A percentile compares a stretch with the other conserved stretches of the same genome.
Conservation (phyloP, 2,113 vertebrate genomes). For the Isurus oxyrinchus region DNA sequence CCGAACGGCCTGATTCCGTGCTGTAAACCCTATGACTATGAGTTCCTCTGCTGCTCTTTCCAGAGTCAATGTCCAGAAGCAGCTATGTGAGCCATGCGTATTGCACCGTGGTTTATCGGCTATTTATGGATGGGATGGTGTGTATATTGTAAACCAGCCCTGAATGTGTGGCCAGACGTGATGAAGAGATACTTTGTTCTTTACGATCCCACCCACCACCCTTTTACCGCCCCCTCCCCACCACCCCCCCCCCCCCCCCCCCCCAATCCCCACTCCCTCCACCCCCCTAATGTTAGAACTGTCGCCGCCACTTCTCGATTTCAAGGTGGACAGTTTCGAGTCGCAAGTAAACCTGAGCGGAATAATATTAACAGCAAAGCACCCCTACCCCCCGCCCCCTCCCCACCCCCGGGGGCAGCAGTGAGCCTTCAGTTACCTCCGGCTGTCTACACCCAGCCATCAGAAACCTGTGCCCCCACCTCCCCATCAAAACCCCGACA, state of each 20-base stretch:
- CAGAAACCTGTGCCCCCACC: no score
- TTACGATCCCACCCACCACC: neutral
- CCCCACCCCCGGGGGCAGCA: neutral
- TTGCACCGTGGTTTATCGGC: neutral
- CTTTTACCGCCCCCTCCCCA: no score
- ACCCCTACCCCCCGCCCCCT: neutral
- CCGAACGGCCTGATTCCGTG: no score
- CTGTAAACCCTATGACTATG: no score
- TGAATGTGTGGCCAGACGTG: neutral
- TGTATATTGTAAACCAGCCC: neutral
- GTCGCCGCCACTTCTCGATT: neutral
- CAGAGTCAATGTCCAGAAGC: neutral
- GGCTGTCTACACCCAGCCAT: neutral
- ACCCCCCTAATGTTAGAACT: neutral
- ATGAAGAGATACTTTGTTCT: neutral
- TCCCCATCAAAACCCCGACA: no score
- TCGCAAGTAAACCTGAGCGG: neutral
- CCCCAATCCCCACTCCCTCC: no score
- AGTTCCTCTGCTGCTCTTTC: no score
- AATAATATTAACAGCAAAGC: no score
- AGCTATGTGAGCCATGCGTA: neutral
- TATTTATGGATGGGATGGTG: neutral
- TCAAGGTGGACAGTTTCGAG: neutral
- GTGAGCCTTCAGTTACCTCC: neutral
- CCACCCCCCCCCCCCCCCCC: neutral